Percentiles rank a stretch among this genome's conserved stretches.
phyloP scores from a whole-genome alignment of 2,113 vertebrate species.

The Aldabrachelys gigantea region DNA sequence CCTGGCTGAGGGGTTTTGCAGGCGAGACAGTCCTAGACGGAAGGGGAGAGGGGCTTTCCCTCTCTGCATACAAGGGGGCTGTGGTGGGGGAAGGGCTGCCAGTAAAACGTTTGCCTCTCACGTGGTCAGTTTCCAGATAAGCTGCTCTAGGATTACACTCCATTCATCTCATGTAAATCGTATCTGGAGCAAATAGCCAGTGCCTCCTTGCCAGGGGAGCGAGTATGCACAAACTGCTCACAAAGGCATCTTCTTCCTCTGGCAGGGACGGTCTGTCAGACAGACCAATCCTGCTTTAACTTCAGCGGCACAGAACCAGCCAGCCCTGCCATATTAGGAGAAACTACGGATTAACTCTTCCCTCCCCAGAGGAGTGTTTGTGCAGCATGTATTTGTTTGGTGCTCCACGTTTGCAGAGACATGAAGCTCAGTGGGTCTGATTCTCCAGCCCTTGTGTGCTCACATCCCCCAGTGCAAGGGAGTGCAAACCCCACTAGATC shows the following conservation, averaged over 20 bases:
- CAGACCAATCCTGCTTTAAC: not conserved
- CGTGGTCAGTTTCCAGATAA: conserved; percentile 61
- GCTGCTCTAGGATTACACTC: conserved; percentile 52
- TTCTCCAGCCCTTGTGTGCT: not conserved
- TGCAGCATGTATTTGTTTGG: not conserved
- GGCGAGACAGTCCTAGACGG: not conserved
- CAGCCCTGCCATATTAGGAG: not conserved
- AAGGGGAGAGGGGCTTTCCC: conserved; percentile 34
- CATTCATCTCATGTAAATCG: conserved; percentile 63
- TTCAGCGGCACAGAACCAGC: not conserved
- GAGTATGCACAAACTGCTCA: conserved; percentile 22
- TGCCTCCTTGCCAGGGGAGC: conserved; percentile 47
- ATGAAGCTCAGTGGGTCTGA: rapidly evolving
- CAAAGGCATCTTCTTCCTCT: conserved; percentile 40
- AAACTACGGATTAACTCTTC: not conserved
- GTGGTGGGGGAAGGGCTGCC: not conserved
- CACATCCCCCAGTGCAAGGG: not conserved
- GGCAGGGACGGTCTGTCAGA: not conserved
- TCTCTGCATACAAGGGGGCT: conserved; percentile 21
- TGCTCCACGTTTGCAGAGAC: rapidly evolving
- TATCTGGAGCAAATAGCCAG: conserved; percentile 49
- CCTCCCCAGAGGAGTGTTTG: not conserved
- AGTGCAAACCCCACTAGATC: not conserved
- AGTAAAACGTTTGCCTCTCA: conserved; percentile 3
- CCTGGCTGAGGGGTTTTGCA: conserved; percentile 1